A percentile compares a stretch with the other conserved stretches of the same genome.
phyloP scores from a whole-genome alignment of 1,140 invertebrate species.

The Lepidurus arcticus region DNA sequence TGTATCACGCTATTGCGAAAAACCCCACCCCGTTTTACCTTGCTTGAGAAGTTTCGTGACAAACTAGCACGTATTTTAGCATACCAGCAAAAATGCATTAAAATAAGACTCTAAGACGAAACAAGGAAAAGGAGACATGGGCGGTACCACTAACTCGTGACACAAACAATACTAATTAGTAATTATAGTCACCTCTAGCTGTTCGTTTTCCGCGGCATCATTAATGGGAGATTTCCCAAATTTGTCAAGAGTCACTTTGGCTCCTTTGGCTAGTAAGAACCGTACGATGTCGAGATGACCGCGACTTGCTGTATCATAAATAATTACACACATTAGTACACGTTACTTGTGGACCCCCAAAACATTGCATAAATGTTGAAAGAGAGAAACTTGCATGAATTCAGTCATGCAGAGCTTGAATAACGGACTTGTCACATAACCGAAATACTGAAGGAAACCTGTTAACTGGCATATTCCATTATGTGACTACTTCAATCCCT shows the following conservation, averaged over 20 bases:
- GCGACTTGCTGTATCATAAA: conserved; percentile 53
- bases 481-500: too few species aligned
- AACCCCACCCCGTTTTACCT: conserved; percentile 29
- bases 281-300: conserved; percentile 73
- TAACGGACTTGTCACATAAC: too few species aligned
- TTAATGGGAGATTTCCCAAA: conserved; percentile 81
- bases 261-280: conserved; percentile 71
- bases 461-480: too few species aligned
- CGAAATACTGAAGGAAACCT: too few species aligned
- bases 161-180: not conserved
- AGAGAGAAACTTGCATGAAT: conserved; percentile 26
- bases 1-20: conserved; percentile 27
- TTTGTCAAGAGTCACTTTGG: conserved; percentile 68
- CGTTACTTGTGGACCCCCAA: not conserved
- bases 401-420: conserved; percentile 16
- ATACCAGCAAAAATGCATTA: not conserved
- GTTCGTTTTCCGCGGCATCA: conserved; percentile 81
- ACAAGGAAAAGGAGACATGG: too few species aligned
- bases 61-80: not conserved
- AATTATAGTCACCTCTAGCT: conserved; percentile 62
- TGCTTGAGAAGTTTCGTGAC: conserved; percentile 8
- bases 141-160: not conserved
- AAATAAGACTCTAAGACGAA: too few species aligned
- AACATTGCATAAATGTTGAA: not conserved
- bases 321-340: not conserved